Evolutionary conservation across 1,140 invertebrate genomes (phyloP).

Genomic region (Caenorhabditis briggsae): DNA sequence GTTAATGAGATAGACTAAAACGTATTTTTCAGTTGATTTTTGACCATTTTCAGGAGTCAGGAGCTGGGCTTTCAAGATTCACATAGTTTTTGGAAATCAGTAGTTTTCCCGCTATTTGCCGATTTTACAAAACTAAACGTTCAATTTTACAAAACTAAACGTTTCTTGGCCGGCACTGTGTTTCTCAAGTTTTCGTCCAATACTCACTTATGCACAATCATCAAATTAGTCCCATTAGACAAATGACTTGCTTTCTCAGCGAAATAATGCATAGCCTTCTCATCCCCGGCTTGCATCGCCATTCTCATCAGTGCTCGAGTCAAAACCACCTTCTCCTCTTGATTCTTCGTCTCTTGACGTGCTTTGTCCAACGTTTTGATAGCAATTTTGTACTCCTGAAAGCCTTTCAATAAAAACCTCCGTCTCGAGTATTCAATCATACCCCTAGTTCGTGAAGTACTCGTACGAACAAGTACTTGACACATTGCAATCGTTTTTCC

Average conservation of each 20-base stretch:
- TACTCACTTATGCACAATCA: slow-evolving; percentile 49
- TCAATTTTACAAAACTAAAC: too few relatives aligned
- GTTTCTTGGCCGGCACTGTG: too few relatives aligned
- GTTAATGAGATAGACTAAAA: too few relatives aligned
- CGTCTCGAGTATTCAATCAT: background rate
- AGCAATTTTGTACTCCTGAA: slow-evolving; percentile 62
- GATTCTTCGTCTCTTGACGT: background rate
- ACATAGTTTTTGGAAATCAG: too few relatives aligned
- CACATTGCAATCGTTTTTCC: slow-evolving; percentile 65
- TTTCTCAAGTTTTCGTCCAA: background rate
- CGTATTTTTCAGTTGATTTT: too few relatives aligned
- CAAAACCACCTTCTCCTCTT: slow-evolving; percentile 8
- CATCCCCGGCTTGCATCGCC: slow-evolving; percentile 54
- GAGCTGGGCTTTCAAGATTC: too few relatives aligned
- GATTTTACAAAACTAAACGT: too few relatives aligned
- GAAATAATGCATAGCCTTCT: slow-evolving; percentile 18
- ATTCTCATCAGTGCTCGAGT: slow-evolving; percentile 57
- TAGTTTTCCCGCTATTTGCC: too few relatives aligned
- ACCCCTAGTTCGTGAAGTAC: slow-evolving; percentile 61
- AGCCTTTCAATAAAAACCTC: background rate
- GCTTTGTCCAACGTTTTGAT: slow-evolving; percentile 53
- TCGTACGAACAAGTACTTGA: slow-evolving; percentile 62
- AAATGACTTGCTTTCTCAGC: slow-evolving; percentile 21
- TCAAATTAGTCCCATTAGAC: background rate
- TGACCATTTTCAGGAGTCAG: too few relatives aligned